Base-by-base conservation (phyloP, 2,113 vertebrate species). In the Lathamus discolor region DNA sequence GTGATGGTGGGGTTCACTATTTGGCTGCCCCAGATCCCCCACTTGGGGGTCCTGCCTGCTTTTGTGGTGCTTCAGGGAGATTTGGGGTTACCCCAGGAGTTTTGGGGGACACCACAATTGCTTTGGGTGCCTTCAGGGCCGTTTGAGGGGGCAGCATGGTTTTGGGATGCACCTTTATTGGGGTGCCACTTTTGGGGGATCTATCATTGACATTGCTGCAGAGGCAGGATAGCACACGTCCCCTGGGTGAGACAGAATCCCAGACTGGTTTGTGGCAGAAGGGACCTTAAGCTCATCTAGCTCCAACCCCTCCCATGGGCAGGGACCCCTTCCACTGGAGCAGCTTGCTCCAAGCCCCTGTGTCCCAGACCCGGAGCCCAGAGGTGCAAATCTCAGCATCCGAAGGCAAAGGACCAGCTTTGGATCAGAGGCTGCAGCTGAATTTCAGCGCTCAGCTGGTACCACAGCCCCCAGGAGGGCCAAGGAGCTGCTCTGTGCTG, bases 131-230 rank as follows among this genome's bases (percentile, higher is more conserved):
- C 31, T 57, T 5, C 31, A 57, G 54, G 28, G 31, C 31, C 7
- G 31, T 57, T 57, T 20, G 49, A 31, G 24, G 28, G 54, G 11
- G 31, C 31, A 57, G 54, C 5, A 8, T 2, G 54, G 54, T 33
- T 57, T 55, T 57, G 54, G 31, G 54, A 57, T 57, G 31, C 31
- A 31, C 18, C 54, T 57, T 57, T 20, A 57, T 33, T 57, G 31
- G 18, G 18, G 12, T 33, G 11, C 8, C 54, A 57, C 54, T 33
- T 33, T 33, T 9, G 54, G 54, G 54, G 18, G 18, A 57, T 57
- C 31, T 11, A 57, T 57, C 31, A 57, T n/a, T 6, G 3, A 0
- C 0, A 3, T 28, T 0, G 23, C 49, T 62, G 79, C 61, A 15
- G 61, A 2, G 44, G 4, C 4, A 46, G 44, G 9, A 29, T 20